These are phyloP conservation scores for Heliconius cydno DNA, from an alignment of 2,888 invertebrate genomes.

Conservation along the genomic window DNA sequence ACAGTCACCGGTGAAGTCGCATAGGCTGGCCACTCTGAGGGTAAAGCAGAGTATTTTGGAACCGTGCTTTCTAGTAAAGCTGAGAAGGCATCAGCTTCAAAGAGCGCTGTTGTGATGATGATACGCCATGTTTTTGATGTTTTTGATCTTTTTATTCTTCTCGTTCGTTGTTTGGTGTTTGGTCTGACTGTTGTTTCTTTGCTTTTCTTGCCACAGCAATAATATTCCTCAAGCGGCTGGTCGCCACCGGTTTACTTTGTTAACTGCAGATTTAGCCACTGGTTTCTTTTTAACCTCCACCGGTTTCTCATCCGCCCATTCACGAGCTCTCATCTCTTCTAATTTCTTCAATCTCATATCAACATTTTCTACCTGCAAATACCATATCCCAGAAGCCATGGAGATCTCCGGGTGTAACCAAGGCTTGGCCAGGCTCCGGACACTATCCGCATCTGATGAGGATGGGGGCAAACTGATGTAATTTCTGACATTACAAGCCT, in stretches of 20 bases:
- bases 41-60: too few relatives aligned
- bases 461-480: too few relatives aligned
- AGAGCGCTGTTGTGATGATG: conserved; percentile 42
- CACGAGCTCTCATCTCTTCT: conserved; percentile 68
- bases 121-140: not conserved
- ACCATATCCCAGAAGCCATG: conserved; percentile 96
- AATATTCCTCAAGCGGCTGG: conserved; percentile 67
- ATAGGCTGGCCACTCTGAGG: too few relatives aligned
- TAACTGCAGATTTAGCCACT: conserved; percentile 40
- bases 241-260: conserved; percentile 40
- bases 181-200: conserved; percentile 56
- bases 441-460: conserved; percentile 53
- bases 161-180: not conserved
- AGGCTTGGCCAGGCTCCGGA: conserved; percentile 70
- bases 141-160: not conserved
- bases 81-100: conserved; percentile 76
- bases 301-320: conserved; percentile 80
- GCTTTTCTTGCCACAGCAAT: conserved; percentile 75
- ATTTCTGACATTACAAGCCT: conserved; percentile 57
- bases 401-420: conserved; percentile 87
- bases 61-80: too few relatives aligned
- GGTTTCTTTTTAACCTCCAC: conserved; percentile 44
- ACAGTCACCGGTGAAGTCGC: too few relatives aligned
- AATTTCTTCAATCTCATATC: conserved; percentile 84
- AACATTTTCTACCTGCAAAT: conserved; percentile 85